Evolutionary conservation across 2,797 vertebrate genomes (phyloP).

Genomic region (Dendrocincla tyrannina): DNA sequence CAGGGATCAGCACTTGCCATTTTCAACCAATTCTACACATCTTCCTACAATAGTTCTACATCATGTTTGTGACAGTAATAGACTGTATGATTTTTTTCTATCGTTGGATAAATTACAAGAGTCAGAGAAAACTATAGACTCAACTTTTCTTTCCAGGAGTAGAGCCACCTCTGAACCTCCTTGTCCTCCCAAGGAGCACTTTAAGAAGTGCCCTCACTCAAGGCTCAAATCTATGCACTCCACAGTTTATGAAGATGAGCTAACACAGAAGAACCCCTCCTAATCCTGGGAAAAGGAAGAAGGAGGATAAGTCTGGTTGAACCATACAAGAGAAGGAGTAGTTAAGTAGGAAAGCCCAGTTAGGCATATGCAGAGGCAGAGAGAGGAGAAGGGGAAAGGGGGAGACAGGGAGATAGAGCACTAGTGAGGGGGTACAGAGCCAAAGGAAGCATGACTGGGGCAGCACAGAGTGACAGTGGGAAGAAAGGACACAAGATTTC

Average conservation of each 20-base stretch:
- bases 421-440: not conserved
- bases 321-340: not conserved
- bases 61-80: not conserved
- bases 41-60: not conserved
- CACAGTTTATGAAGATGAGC: not conserved
- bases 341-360: not conserved
- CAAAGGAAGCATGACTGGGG: not conserved
- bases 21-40: not conserved
- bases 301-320: not conserved
- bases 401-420: not conserved
- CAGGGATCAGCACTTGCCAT: not conserved
- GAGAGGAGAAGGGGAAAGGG: not conserved
- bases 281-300: not conserved
- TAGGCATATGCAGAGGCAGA: not conserved
- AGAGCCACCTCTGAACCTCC: not conserved
- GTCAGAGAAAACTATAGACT: not conserved
- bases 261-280: not conserved
- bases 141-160: not conserved
- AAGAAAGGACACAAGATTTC: not conserved
- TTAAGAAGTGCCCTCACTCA: not conserved
- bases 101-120: not conserved
- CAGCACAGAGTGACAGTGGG: not conserved
- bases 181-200: not conserved
- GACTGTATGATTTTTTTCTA: not conserved
- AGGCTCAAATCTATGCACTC: not conserved